Conservation (phyloP, 1,140 invertebrate genomes). For the Drosophila navojoa region DNA sequence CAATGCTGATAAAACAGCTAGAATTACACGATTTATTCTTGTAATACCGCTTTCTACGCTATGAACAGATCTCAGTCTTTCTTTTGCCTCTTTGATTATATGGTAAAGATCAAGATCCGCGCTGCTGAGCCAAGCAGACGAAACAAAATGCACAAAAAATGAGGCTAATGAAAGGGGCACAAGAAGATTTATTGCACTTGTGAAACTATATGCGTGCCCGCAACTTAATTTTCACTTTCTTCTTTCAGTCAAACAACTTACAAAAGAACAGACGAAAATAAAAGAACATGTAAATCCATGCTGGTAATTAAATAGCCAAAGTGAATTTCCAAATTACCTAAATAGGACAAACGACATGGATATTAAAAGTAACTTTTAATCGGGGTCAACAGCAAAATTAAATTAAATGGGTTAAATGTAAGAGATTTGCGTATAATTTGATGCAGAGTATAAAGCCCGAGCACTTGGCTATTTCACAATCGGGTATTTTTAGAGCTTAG, state of each 20-base stretch:
- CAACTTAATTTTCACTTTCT: constrained; percentile 68
- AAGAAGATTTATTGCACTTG: constrained; percentile 73
- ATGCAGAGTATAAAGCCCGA: background rate
- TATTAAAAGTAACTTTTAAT: constrained; percentile 15
- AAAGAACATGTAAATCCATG: constrained; percentile 23
- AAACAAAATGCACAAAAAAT: constrained; percentile 47
- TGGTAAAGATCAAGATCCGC: constrained; percentile 52
- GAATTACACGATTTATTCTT: constrained; percentile 37
- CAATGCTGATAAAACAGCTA: constrained; percentile 25
- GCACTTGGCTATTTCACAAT: background rate
- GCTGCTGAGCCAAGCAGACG: constrained; percentile 7
- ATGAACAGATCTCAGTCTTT: constrained; percentile 45
- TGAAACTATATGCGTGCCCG: constrained; percentile 51
- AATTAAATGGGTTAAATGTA: constrained; percentile 8
- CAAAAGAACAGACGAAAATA: constrained; percentile 15
- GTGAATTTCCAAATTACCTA: constrained; percentile 48
- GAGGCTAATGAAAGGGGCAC: constrained; percentile 66
- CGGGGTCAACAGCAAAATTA: constrained; percentile 23
- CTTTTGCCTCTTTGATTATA: constrained; percentile 42
- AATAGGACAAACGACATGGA: constrained; percentile 24
- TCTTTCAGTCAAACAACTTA: constrained; percentile 7
- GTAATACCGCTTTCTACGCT: constrained; percentile 59
- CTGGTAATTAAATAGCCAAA: constrained; percentile 48
- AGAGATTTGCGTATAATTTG: constrained; percentile 6
- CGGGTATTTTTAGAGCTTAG: background rate